These are phyloP conservation scores for Dipodomys ordii DNA, from an alignment of 2,113 vertebrate genomes.

Conservation along the genomic window DNA sequence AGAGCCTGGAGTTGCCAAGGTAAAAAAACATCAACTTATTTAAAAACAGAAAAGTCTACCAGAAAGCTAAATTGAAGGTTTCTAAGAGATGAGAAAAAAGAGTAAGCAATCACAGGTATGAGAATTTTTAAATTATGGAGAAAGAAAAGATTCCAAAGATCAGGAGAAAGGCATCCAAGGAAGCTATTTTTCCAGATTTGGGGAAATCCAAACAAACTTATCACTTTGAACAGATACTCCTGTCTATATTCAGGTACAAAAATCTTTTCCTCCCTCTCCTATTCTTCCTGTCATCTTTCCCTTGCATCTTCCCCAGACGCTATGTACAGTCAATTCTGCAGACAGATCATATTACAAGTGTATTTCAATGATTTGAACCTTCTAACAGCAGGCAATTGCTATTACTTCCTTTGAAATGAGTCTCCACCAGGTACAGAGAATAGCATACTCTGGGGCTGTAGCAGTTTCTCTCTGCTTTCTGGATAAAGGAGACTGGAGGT, in stretches of 20 bases:
- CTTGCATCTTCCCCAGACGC: neutral
- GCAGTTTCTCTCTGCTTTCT: neutral
- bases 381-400: neutral
- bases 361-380: slow-evolving; percentile 24
- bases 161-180: neutral
- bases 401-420: slow-evolving; percentile 20
- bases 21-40: neutral
- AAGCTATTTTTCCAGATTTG: slow-evolving; percentile 3
- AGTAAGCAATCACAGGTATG: slow-evolving; percentile 32
- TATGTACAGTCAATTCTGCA: neutral
- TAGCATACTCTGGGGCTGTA: neutral
- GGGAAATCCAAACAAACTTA: slow-evolving; percentile 48
- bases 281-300: neutral
- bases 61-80: neutral
- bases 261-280: neutral
- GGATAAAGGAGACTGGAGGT: neutral
- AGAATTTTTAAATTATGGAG: slow-evolving; percentile 33
- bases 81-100: neutral
- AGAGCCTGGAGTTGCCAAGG: neutral
- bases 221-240: slow-evolving; percentile 8
- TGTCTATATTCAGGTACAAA: neutral
- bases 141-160: neutral
- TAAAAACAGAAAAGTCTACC: neutral
- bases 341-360: neutral
- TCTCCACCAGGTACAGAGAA: slow-evolving; percentile 50